Base-by-base conservation (phyloP, 2,113 vertebrate species). In the Xenotilapia caudafasciata region DNA sequence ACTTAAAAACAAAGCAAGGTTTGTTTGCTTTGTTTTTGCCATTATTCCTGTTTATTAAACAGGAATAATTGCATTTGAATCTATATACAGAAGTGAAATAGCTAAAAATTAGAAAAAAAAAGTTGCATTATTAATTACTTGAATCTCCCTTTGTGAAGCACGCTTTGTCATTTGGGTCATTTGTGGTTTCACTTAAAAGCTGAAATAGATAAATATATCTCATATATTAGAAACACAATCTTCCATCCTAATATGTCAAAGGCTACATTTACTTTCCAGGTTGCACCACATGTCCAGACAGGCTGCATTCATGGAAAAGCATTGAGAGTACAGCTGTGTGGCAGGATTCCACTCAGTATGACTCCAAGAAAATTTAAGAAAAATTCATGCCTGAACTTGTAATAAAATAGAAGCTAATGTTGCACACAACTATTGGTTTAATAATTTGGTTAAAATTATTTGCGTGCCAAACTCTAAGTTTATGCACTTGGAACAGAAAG, bases 231-330 rank as follows among this genome's bases (percentile, higher is more conserved):
- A 84, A 33, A 51, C 4, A 12, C 8, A 19, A 9, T 28, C 9
- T 31, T 13, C 28, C 54, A 84, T 84, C 83, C 70, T 51, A 70
- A 80, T 84, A 60, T 81, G 79, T 92, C 58, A 90, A 85, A 86
- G 77, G 84, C 47, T 87, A 68, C 42, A 49, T 80, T 90, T 83
- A 82, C 54, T 80, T 54, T n/a, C 60, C 4, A 28, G 1, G 6
- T 82, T 88, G 77, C 79, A 85, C 70, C 56, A 13, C 85, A 23
- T 87, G 87, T 80, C 23, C 19, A 54, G 55, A 86, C 92, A 90
- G 82, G 88, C 82, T 79, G 11, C 7, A 49, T 80, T 86, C 42
- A 77, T 28, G 23, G 31, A 82, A 81, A 73, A 28, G 58, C 56
- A 11, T 49, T 54, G 17, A 26, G 73, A 49, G 45, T 38, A 51